Evolutionary conservation across 2,113 vertebrate species (phyloP), one percentile per base, ranked within the genome.

Genomic region (Tiliqua scincoides): DNA sequence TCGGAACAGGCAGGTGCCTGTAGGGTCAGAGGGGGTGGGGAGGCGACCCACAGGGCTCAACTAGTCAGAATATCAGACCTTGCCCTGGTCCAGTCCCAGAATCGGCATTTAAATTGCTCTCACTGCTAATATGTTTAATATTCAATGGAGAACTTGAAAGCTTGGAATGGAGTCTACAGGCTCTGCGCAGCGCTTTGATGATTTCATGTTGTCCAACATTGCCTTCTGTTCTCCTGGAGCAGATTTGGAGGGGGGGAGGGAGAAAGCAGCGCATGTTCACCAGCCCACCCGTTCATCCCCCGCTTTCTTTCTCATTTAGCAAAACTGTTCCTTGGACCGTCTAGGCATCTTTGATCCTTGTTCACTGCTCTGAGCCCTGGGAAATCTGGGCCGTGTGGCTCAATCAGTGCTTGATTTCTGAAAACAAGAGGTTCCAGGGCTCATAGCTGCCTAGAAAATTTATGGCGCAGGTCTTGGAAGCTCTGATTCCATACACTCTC

Each of bases 141-240:
- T 79, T 63, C 27, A 14, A 10, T 18, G 25, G 30, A 52, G 43
- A 12, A 14, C 52, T 20, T 71, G 80, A 43, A 82, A 17, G n/a
- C 63, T 35, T n/a, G 10, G 48, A 82, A 30, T 35, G 43, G 63
- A 15, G n/a, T 71, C 67, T 32, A 23, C 57, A 48, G 59, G 80
- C n/a, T 71, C 48, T 54, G 6, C 27, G 25, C 30, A 82, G n/a
- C 11, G 48, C 80, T 71, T 15, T 32, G 65, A 79, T 79, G 59
- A 15, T 57, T 54, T 8, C 43, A 25, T 82, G 80, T 70, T 71
- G 80, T 35, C 67, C 80, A 82, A 82, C 80, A 71, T 14, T 35
- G 65, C 65, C 80, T 70, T 82, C 80, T 82, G 80, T 82, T 82
- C 67, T 54, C 43, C 79, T 70, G 80, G 48, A 82, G 48, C 65